phyloP scores from a whole-genome alignment of 2,888 invertebrate genomes.

The Electrophaes corylata region DNA sequence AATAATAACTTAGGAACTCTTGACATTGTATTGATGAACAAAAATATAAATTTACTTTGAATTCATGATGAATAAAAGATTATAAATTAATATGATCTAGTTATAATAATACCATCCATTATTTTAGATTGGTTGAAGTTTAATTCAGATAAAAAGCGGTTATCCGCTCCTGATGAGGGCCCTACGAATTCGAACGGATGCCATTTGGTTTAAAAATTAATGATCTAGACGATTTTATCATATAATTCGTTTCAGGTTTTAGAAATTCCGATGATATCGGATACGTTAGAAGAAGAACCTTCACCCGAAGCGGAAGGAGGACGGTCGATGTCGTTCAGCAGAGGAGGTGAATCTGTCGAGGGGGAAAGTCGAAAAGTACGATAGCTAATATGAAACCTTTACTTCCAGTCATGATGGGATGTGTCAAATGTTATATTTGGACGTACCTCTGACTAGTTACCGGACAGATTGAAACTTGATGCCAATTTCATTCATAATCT shows the following conservation, averaged over 20 bases:
- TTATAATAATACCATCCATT: no score
- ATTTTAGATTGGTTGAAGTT: neutral
- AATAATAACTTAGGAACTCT: no score
- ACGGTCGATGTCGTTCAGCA: slow-evolving; percentile 69
- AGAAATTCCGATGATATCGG: slow-evolving; percentile 92
- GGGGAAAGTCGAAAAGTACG: slow-evolving; percentile 61
- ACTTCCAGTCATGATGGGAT: neutral
- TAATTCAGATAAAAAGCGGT: neutral
- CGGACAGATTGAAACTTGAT: neutral
- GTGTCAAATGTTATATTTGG: no score
- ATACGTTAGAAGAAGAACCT: slow-evolving; percentile 89
- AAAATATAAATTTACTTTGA: no score
- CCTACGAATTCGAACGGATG: neutral
- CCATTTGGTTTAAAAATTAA: neutral
- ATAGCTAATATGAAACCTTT: neutral
- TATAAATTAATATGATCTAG: no score
- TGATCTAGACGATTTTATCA: neutral
- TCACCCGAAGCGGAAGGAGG: slow-evolving; percentile 92
- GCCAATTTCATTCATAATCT: no score
- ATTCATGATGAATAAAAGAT: no score
- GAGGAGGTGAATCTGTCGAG: slow-evolving; percentile 60
- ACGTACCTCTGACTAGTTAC: no score
- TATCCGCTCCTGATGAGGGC: neutral
- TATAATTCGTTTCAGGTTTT: slow-evolving; percentile 84
- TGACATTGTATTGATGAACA: no score